Evolutionary conservation across 2,113 vertebrate species (phyloP).

Genomic region (Tamias sibiricus): DNA sequence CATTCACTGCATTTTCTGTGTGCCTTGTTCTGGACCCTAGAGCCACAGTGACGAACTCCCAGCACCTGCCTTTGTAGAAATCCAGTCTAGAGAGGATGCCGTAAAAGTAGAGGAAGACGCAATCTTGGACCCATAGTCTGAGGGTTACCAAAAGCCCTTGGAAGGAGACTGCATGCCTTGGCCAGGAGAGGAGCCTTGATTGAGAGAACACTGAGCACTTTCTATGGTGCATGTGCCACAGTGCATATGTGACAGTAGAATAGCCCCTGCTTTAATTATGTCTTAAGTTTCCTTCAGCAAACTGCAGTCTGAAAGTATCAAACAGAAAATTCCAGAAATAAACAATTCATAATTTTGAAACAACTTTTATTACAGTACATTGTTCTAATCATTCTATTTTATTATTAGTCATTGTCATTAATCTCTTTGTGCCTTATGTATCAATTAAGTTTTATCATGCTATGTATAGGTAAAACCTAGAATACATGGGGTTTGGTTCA

Average conservation of each 20-base stretch:
- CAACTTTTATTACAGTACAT: neutral
- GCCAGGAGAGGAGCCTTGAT: neutral
- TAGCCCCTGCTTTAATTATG: too few relatives aligned
- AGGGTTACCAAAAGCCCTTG: neutral
- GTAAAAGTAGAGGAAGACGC: neutral
- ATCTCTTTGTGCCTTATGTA: neutral
- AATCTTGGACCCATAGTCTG: neutral
- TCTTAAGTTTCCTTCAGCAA: neutral
- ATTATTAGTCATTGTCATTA: neutral
- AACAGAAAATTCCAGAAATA: neutral
- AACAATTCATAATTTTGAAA: neutral
- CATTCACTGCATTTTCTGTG: neutral
- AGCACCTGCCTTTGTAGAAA: neutral
- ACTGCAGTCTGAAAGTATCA: neutral
- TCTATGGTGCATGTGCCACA: too few relatives aligned
- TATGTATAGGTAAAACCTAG: neutral
- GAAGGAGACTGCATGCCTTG: neutral
- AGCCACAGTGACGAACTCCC: neutral
- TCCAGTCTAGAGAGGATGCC: neutral
- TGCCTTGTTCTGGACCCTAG: neutral
- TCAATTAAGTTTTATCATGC: neutral
- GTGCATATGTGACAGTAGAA: fast-evolving
- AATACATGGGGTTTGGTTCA: neutral
- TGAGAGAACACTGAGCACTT: neutral
- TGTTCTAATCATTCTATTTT: neutral